A percentile compares a stretch with the other conserved stretches of the same genome.
Conservation (phyloP, 1,140 invertebrate genomes). For the Sweltsa coloradensis region DNA sequence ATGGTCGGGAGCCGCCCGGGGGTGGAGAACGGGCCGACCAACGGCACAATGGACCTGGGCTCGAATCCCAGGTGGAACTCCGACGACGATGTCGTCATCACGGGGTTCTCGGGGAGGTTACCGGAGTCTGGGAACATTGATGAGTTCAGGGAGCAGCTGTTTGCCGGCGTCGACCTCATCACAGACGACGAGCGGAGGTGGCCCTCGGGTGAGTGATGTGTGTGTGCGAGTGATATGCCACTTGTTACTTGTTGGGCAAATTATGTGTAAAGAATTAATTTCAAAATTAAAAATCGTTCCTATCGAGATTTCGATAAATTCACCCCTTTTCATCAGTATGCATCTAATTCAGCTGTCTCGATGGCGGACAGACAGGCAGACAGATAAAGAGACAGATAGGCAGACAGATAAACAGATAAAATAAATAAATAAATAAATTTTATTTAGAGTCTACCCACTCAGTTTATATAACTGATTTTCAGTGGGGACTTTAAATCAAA, state of each 20-base stretch:
- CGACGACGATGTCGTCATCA: constrained; percentile 71
- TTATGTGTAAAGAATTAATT: neutral
- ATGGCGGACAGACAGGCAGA: neutral
- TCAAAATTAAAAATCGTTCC: neutral
- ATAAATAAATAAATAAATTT: no score
- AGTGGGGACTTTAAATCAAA: no score
- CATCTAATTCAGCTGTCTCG: neutral
- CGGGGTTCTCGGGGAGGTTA: constrained; percentile 79
- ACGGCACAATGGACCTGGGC: neutral
- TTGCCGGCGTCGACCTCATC: constrained; percentile 76
- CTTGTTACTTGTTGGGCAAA: neutral
- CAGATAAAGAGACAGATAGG: neutral
- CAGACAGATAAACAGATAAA: no score
- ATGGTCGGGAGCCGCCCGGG: constrained; percentile 4
- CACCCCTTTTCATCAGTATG: neutral
- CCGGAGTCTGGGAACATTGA: constrained; percentile 79
- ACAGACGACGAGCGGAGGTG: constrained; percentile 77
- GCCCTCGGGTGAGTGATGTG: constrained; percentile 40
- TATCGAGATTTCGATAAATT: neutral
- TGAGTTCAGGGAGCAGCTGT: constrained; percentile 78
- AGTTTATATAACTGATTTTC: no score
- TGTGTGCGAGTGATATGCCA: neutral
- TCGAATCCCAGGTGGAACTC: constrained; percentile 10
- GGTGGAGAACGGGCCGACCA: neutral
- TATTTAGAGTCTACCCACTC: no score